Evolutionary conservation across 2,888 invertebrate genomes (phyloP), one percentile per base, ranked within the genome.

Genomic region (Torymus aiolomorphi): DNA sequence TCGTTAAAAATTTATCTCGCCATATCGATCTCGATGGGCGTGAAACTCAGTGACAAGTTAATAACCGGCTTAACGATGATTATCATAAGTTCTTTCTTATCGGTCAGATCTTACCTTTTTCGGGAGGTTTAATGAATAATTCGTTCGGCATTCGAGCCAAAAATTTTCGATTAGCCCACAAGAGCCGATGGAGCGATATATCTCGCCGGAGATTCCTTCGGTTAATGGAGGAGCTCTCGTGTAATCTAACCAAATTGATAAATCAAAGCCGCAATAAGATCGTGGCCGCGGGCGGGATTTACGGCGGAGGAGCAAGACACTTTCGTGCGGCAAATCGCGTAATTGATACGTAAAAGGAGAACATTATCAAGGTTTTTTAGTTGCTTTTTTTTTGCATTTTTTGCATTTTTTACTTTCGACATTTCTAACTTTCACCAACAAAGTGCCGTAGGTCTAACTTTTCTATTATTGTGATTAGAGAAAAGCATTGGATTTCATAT

Each of bases 11-110:
- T 16, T 16, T 57, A n/a, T 52, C 66, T 70, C 42, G 11, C 12
- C 2, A 2, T 59, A 78, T 78, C 61, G 49, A 77, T 52, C 57
- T 71, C 61, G 71, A 77, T 80, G 81, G 76, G 80, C 80, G 82
- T 80, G 83, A 84, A 78, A 62, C 71, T 42, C 63, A 71, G 83
- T 82, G 85, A 86, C 84, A 85, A 85, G 86, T 85, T 86, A 86
- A 87, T 87, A 86, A 86, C 84, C 84, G 42, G 42, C 82, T 82
- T 52, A 2, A 79, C 71, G 82, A 77, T 82, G 83, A 83, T 84
- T 14, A 80, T 80, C 63, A 12, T 85, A 82, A 82, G 82, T 82
- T 76, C 70, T 78, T 75, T 83, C 83, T 86, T 83, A 85, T 83
- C 82, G 83, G 67, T 82, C 70, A 57, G 54, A 80, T 76, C 76